Percentiles rank a stretch among this genome's conserved stretches.
These are phyloP conservation scores for Philereme transversata DNA, from an alignment of 2,888 invertebrate species.

Conservation along the genomic window DNA sequence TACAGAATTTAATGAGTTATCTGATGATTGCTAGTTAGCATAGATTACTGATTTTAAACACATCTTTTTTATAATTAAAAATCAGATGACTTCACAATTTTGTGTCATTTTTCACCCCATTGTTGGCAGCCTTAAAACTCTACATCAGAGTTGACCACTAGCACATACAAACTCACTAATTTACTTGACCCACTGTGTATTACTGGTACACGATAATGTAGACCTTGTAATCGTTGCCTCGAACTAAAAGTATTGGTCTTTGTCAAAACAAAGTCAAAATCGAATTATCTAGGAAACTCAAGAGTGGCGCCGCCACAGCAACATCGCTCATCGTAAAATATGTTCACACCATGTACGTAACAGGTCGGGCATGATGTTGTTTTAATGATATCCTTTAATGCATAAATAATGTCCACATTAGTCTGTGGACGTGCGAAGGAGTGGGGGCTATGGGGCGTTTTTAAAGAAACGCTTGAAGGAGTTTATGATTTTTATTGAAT, in stretches of 20 bases:
- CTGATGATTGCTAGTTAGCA: conserved; percentile 16
- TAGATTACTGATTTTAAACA: not conserved
- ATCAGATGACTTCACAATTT: too few species aligned
- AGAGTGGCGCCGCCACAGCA: conserved; percentile 9
- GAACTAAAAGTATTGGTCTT: too few species aligned
- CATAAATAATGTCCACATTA: conserved; percentile 65
- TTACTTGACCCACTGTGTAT: too few species aligned
- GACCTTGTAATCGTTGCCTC: too few species aligned
- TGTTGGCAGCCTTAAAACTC: too few species aligned
- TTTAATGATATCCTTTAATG: conserved; percentile 71
- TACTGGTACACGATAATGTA: too few species aligned
- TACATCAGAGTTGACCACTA: too few species aligned
- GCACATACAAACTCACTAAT: too few species aligned
- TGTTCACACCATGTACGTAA: conserved; percentile 30
- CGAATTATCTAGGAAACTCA: not conserved
- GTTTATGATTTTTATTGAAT: not conserved
- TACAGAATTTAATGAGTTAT: conserved; percentile 15
- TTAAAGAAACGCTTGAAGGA: not conserved
- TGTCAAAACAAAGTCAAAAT: too few species aligned
- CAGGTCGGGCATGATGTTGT: conserved; percentile 54
- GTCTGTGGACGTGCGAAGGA: conserved; percentile 31
- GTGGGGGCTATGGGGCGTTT: conserved; percentile 8
- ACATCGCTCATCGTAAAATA: conserved; percentile 21
- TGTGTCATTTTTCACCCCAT: too few species aligned
- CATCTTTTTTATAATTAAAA: too few species aligned